Base-by-base conservation (phyloP, 2,888 invertebrate genomes). In the Hyppa rectilinea region DNA sequence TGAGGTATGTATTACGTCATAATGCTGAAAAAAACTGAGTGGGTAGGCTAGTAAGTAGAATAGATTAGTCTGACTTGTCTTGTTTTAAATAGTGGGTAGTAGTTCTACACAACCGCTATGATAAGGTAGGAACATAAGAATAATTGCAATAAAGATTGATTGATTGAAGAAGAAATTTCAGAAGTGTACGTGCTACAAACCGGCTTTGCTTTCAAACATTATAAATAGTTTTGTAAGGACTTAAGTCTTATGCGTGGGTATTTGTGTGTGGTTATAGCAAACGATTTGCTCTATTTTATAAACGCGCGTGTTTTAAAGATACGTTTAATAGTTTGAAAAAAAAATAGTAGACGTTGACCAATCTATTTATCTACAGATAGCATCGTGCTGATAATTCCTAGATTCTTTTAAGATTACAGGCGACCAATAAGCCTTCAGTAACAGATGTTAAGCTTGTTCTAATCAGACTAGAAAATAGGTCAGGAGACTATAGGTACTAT, bases 351-450 rank as follows among this genome's bases (percentile, higher is more conserved):
- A 40, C 58, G 43, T 67, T 59, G 45, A 47, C 52, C 58, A 73
- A 43, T 59, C 58, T 76, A 36, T 59, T 53, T 73, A 76, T 68
- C 73, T 73, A 47, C 68, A 59, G 58, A 76, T 67, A 67, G 34
- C 58, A 67, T 76, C 47, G 26, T 36, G 29, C 34, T 68, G 69
- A 76, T 73, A 76, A 68, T 31, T 53, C 40, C 36, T 53, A 59
- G 58, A 59, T 73, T 76, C 23, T 53, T 17, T 45, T 43, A 53
- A 59, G 73, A 76, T 73, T 53, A 59, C 20, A 29, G 23, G 23
- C 53, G 53, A 31, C 58, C 58, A 68, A 59, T 59, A 53, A 36
- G 12, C 34, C 3, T 34, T n/a, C 9, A 23, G 45, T 40, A 43
- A 59, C 58, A 52, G 47, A 9, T 29, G 26, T 53, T 55, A 52